Base-by-base conservation (phyloP, 2,797 vertebrate genomes). In the Pempheris klunzingeri region DNA sequence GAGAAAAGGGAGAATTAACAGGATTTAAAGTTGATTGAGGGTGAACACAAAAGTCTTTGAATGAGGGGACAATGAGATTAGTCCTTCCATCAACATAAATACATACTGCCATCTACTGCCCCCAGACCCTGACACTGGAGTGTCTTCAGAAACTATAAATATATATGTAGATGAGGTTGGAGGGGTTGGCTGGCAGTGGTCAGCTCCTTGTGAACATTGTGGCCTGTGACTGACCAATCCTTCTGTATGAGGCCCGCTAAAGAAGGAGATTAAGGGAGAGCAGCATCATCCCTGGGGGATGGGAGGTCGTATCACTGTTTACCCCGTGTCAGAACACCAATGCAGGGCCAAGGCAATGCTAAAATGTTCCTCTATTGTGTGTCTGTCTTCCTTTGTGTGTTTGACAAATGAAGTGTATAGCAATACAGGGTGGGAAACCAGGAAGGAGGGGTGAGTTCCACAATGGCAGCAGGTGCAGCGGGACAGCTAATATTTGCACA, bases 381-480 rank as follows among this genome's bases (percentile, higher is more conserved):
- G 86, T 84, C 63, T 84, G 67, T 80, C 83, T 78, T 82, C 87
- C 92, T 95, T 95, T 96, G 91, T 95, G 38, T 68, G 80, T 50
- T 80, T 83, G 90, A 94, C 92, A 91, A 96, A 96, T 94, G 88
- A 92, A 95, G 93, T 70, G 66, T 89, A 89, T 83, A 90, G 89
- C 55, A 64, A 95, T 87, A 80, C 81, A 78, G 82, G 85, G 79
- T 77, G 71, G 88, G 84, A 86, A 83, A 74, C 54, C 46, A 47
- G 3, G 87, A 85, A 79, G 79, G 87, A 90, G 83, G 88, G 65
- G 78, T 43, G 75, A 47, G n/a, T 84, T 55, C 70, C 78, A 89
- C 88, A 92, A 88, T 86, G 93, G 93, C 84, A 94, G 95, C 95
- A 97, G 95, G 95, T 96, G 95, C 93, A 93, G 61, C 50, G 4